These are phyloP conservation scores for Daphoenositta chrysoptera DNA, from an alignment of 2,113 vertebrate species.

Conservation along the genomic window DNA sequence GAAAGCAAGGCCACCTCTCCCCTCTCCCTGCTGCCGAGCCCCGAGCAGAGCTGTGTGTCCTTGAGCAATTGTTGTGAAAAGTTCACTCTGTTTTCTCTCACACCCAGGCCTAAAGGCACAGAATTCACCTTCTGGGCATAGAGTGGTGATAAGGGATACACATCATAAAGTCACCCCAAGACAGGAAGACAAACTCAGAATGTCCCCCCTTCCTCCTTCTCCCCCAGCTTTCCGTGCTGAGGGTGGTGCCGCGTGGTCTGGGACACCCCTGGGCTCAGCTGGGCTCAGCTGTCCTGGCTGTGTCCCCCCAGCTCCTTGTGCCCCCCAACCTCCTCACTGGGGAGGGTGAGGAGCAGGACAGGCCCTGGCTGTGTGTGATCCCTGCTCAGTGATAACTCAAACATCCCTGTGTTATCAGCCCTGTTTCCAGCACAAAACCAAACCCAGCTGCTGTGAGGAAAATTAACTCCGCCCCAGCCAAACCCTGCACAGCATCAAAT, in stretches of 20 bases:
- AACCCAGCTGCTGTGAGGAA: background rate
- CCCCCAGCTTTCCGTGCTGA: background rate
- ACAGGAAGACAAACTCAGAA: background rate
- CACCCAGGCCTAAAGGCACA: no score
- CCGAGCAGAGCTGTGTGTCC: no score
- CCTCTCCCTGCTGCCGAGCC: no score
- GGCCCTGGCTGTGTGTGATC: background rate
- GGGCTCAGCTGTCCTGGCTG: background rate
- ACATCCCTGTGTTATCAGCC: background rate
- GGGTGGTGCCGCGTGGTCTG: fast-evolving
- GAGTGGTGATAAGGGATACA: no score
- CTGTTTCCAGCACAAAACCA: background rate
- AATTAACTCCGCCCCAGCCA: background rate
- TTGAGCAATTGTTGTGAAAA: no score
- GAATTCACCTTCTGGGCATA: no score
- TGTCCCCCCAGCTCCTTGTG: background rate
- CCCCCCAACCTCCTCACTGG: background rate
- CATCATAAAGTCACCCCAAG: no score
- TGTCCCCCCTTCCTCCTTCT: background rate
- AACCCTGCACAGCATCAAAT: background rate
- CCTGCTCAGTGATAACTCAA: background rate
- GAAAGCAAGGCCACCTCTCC: no score
- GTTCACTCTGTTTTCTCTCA: no score
- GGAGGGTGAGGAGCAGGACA: background rate
- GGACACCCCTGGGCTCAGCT: background rate